Evolutionary conservation across 1,140 invertebrate species (phyloP), one percentile per base, ranked within the genome.

Genomic region (Nephotettix cincticeps): DNA sequence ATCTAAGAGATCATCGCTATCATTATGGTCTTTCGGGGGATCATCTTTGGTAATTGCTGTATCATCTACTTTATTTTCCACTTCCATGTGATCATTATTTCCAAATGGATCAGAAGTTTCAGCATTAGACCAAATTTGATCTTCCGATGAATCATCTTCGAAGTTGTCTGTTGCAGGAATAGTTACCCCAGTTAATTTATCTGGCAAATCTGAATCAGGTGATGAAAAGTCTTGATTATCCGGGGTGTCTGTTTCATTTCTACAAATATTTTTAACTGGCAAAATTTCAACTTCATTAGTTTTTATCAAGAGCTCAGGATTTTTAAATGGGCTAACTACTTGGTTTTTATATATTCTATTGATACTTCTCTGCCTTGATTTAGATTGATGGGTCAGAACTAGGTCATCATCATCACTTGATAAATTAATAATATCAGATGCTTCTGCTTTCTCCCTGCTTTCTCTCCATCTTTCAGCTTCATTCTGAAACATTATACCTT

Each of bases 331-430:
- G 19, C 47, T 51, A n/a, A 21, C 4, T 19, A n/a, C 6, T 21
- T 21, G 47, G 3, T n/a, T 51, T 19, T 51, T 6, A 51, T 3
- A 21, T 4, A 4, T 51, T 51, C 47, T 51, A 36, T 14, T 14
- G 14, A 36, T 36, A 36, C 32, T 4, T 4, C 32, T 36, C 4
- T 4, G 6, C n/a, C 19, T 4, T n/a, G 4, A 19, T 11, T 11
- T n/a, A 19, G 21, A n/a, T 19, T 4, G 47, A 4, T n/a, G 47
- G 19, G 27, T 9, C 4, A 61, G 4, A 13, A 61, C 25, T 4
- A 27, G 4, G 6, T 61, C 56, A 29, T 61, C 56, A 61, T 61
- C 56, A 61, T 61, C 56, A 61, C 56, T 61, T 13, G 56, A 61
- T 23, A 61, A 61, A 28, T 29, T n/a, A 29, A 61, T 61, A 1